A percentile compares a stretch with the other conserved stretches of the same genome.
These are phyloP conservation scores for Toxonevra muliebris DNA, from an alignment of 2,888 invertebrate genomes.

Conservation along the genomic window DNA sequence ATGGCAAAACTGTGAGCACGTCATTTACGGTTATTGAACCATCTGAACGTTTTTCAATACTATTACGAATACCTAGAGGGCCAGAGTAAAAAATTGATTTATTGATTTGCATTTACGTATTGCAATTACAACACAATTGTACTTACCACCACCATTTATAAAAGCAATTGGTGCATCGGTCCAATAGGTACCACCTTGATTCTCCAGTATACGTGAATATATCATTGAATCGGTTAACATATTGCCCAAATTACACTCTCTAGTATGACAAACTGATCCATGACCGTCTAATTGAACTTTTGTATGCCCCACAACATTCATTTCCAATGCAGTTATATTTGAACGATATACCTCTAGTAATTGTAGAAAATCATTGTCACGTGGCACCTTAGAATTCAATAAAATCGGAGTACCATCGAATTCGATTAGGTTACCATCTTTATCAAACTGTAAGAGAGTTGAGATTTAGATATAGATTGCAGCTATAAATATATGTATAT, in stretches of 20 bases:
- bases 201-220: conserved; percentile 65
- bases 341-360: too few species aligned
- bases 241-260: conserved; percentile 89
- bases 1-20: conserved; percentile 79
- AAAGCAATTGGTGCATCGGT: conserved; percentile 80
- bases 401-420: conserved; percentile 82
- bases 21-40: conserved; percentile 77
- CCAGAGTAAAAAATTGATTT: not conserved
- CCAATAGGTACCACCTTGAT: conserved; percentile 69
- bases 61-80: conserved; percentile 71
- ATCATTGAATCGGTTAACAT: conserved; percentile 81
- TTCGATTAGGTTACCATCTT: too few species aligned
- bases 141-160: conserved; percentile 75
- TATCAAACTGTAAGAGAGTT: too few species aligned
- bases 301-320: conserved; percentile 72
- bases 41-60: conserved; percentile 68
- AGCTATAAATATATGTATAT: too few species aligned
- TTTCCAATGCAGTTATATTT: conserved; percentile 68
- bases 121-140: not conserved
- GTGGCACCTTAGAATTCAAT: conserved; percentile 71
- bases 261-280: conserved; percentile 70
- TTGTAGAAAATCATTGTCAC: too few species aligned
- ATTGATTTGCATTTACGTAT: too few species aligned
- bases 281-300: conserved; percentile 77
- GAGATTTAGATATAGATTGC: too few species aligned